phyloP scores from a whole-genome alignment of 2,888 invertebrate genomes.

The Macaria liturata region DNA sequence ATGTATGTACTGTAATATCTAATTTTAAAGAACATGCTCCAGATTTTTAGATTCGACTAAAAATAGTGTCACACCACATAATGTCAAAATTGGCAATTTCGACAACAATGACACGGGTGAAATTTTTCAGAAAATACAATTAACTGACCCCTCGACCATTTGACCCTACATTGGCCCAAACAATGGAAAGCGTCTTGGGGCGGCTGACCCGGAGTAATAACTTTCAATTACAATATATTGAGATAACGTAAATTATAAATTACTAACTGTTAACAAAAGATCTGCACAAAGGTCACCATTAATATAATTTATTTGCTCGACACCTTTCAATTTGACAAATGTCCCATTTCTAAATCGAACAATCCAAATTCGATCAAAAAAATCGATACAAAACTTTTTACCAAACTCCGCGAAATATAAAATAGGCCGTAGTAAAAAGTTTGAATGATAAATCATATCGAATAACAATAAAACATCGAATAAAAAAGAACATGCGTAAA shows the following conservation, averaged over 20 bases:
- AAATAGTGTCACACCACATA: conserved; percentile 15
- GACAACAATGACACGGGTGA: conserved; percentile 47
- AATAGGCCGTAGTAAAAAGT: conserved; percentile 17
- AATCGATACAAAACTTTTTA: neutral
- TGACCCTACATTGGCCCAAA: conserved; percentile 63
- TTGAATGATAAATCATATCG: conserved; percentile 24
- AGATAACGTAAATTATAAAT: conserved; percentile 79
- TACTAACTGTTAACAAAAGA: conserved; percentile 38
- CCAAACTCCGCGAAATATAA: neutral
- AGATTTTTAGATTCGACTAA: conserved; percentile 43
- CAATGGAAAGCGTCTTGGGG: conserved; percentile 70
- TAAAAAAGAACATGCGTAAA: conserved; percentile 58
- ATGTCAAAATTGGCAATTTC: conserved; percentile 24
- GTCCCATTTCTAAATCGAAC: conserved; percentile 26
- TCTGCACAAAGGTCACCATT: conserved; percentile 37
- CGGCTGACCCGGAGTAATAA: conserved; percentile 74
- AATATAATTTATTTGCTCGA: conserved; percentile 31
- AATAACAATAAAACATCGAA: conserved; percentile 24
- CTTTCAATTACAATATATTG: conserved; percentile 72
- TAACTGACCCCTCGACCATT: conserved; percentile 77
- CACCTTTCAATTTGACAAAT: conserved; percentile 14
- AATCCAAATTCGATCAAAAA: conserved; percentile 16
- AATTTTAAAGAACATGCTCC: too few relatives aligned
- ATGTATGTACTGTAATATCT: too few relatives aligned
- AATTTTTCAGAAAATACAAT: conserved; percentile 66